Evolutionary conservation across 2,797 vertebrate genomes (phyloP), one percentile per base, ranked within the genome.

Genomic region (Fratercula arctica): DNA sequence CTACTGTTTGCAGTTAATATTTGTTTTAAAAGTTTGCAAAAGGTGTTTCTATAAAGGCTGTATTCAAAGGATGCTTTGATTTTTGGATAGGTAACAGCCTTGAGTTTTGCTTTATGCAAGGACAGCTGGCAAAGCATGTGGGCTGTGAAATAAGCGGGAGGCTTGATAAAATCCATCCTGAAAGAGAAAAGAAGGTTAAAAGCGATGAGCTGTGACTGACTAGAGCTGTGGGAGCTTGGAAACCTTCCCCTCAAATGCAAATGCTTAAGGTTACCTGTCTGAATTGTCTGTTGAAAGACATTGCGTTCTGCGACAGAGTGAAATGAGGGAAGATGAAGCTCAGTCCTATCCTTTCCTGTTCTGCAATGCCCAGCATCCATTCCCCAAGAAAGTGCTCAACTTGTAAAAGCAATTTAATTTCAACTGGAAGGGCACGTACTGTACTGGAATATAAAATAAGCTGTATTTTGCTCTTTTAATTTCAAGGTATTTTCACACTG

Each of bases 141-240:
- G 93, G 56, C 92, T 91, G 92, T 73, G 80, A 96, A 96, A 96
- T 86, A 95, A 96, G 95, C 77, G 5, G 64, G 85, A 90, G 85
- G 73, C 56, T 83, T 96, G 92, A 56, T 86, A 90, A 90, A 97
- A 95, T 76, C 61, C 68, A 92, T 56, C 39, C 81, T 78, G 56
- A 90, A 95, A 89, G 73, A 96, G 89, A 96, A 97, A 97, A 95
- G 75, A 96, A 95, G 93, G 92, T 95, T 96, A 89, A 53, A 66
- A 94, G 85, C 79, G 96, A 88, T 77, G 85, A 95, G 85, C 84
- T 87, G 93, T 92, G 93, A 96, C 92, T 95, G 90, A 95, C 73
- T 82, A 95, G 86, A 97, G 86, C 85, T 92, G 89, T 93, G 90
- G 92, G 94, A 96, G 76, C 79, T 92, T 79, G 51, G 63, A 96